Percentiles rank a stretch among this genome's conserved stretches.
Conservation (phyloP, 1,140 invertebrate species). For the Telenomus remus region DNA sequence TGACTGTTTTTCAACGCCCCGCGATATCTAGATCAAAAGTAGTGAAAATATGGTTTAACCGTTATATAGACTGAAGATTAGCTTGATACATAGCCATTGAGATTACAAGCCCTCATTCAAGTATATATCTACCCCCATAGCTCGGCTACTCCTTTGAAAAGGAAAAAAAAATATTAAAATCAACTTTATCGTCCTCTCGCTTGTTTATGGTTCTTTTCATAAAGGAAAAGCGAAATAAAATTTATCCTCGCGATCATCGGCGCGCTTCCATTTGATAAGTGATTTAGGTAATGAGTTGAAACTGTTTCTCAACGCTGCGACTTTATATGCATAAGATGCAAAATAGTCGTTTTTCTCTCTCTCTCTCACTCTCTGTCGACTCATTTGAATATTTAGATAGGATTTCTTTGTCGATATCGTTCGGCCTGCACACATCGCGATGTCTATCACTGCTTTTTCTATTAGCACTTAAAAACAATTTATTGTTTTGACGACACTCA, state of each 20-base stretch:
- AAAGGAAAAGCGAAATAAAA: conserved; percentile 16
- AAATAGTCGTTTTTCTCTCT: not conserved
- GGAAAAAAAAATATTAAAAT: conserved; percentile 45
- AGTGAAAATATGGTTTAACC: conserved; percentile 59
- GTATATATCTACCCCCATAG: conserved; percentile 62
- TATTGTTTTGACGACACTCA: conserved; percentile 2
- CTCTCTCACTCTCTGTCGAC: no score
- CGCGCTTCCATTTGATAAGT: conserved; percentile 1
- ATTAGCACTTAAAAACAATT: conserved; percentile 14
- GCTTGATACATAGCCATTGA: conserved; percentile 65
- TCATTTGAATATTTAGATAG: conserved; percentile 28
- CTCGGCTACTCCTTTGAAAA: conserved; percentile 32
- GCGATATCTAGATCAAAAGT: conserved; percentile 61
- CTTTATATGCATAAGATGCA: not conserved
- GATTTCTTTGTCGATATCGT: conserved; percentile 7
- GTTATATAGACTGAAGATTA: conserved; percentile 63
- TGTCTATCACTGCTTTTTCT: conserved; percentile 18
- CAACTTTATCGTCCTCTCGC: conserved; percentile 40
- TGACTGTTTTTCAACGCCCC: conserved; percentile 51
- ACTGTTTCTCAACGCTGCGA: not conserved
- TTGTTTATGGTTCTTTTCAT: conserved; percentile 39
- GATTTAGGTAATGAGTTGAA: not conserved
- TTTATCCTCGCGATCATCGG: conserved; percentile 5
- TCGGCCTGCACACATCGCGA: conserved; percentile 16
- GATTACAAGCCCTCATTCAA: conserved; percentile 61